These are phyloP conservation scores for Diceros bicornis DNA, from an alignment of 2,797 vertebrate genomes.

Conservation along the genomic window DNA sequence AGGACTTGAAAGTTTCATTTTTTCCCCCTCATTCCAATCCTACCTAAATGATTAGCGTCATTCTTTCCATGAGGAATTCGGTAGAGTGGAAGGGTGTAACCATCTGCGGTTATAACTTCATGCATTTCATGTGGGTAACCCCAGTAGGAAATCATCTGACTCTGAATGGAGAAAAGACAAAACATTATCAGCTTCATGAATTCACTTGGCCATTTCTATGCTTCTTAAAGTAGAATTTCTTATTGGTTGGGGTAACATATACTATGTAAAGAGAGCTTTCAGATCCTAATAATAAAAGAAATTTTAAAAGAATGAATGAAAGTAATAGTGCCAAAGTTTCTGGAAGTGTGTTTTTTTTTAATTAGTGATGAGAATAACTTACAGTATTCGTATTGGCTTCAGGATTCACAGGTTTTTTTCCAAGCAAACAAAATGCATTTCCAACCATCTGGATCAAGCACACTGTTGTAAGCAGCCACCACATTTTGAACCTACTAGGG, in stretches of 20 bases:
- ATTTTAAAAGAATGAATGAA: background rate
- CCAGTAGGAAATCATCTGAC: conserved; percentile 90
- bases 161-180: conserved; percentile 72
- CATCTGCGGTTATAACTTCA: conserved; percentile 90
- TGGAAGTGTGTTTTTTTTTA: background rate
- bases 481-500: background rate
- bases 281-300: background rate
- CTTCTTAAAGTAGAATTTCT: background rate
- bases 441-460: background rate
- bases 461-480: background rate
- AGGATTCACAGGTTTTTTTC: background rate
- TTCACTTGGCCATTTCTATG: background rate
- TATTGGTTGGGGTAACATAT: background rate
- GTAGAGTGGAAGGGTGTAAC: conserved; percentile 91
- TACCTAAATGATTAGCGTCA: background rate
- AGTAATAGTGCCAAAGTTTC: background rate
- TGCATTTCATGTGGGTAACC: conserved; percentile 91
- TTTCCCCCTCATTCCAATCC: background rate
- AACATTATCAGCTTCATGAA: background rate
- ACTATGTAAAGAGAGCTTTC: background rate
- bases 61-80: conserved; percentile 88
- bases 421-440: background rate
- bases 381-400: background rate
- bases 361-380: background rate
- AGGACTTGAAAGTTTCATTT: background rate